Percentiles rank a stretch among this genome's conserved stretches.
Evolutionary conservation across 2,797 vertebrate genomes (phyloP).

Genomic region (Danio albolineatus): DNA sequence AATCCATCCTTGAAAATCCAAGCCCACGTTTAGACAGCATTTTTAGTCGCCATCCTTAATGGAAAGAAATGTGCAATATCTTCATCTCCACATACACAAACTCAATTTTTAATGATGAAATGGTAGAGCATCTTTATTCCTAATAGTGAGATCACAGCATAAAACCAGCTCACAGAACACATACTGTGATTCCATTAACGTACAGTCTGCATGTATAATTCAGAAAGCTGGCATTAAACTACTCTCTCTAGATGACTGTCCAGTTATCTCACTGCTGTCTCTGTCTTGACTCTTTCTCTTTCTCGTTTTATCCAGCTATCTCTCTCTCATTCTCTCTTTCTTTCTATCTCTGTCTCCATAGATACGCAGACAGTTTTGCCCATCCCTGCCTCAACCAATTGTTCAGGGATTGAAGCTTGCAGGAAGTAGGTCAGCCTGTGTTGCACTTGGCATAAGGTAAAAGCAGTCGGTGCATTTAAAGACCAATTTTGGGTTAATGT

Average conservation of each 20-base stretch:
- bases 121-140: conserved; percentile 2
- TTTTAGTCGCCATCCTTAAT: conserved; percentile 3
- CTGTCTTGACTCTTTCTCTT: conserved; percentile 33
- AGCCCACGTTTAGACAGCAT: neutral
- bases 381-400: conserved; percentile 61
- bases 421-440: conserved; percentile 67
- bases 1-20: neutral
- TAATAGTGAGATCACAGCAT: conserved; percentile 16
- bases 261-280: conserved; percentile 57
- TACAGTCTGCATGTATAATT: conserved; percentile 69
- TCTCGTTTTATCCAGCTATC: conserved; percentile 37
- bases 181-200: conserved; percentile 42
- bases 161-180: conserved; percentile 17
- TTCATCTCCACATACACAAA: conserved; percentile 15
- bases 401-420: conserved; percentile 54
- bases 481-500: conserved; percentile 36
- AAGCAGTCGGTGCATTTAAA: conserved; percentile 35
- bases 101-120: conserved; percentile 13
- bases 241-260: conserved; percentile 52
- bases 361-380: conserved; percentile 61
- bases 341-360: conserved; percentile 61
- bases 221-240: conserved; percentile 63
- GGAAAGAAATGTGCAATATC: neutral
- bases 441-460: conserved; percentile 52
- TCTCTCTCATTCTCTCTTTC: conserved; percentile 40